Base-by-base conservation (phyloP, 2,888 invertebrate genomes). In the Melieria omissa region DNA sequence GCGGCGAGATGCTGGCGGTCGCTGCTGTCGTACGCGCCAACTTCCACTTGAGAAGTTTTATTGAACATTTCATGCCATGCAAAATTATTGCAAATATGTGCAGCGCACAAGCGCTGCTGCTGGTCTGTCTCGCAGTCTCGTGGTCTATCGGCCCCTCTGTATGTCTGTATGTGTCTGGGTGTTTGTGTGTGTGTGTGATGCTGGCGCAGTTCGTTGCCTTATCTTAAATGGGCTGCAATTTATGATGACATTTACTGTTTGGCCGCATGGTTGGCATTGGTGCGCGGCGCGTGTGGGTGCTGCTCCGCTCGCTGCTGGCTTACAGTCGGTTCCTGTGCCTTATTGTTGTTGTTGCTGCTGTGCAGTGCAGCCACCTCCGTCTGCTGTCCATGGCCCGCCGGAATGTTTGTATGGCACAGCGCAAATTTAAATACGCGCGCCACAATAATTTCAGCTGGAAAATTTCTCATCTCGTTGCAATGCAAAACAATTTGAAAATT, bases 1-100 rank as follows among this genome's bases (percentile, higher is more conserved):
- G 52, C 45, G 65, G 16, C 16, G 16, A 16, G 16, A 16, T 29
- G 29, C 29, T 29, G 29, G 1, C n/a, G n/a, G 9, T n/a, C 14
- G 42, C 60, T 66, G 55, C 65, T n/a, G n/a, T n/a, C 29, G 29
- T 1, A 1, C 47, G 58, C 49, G 47, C 49, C 16, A 67, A 58
- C 66, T 67, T 67, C 66, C 66, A 67, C 66, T 67, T 67, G 66
- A 67, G 60, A 67, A 67, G 66, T 67, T 67, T 67, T 67, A 67
- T 67, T 67, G 66, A 67, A 67, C 58, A 67, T 67, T 67, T 60
- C 60, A 60, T 60, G 66, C 58, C 49, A 67, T 67, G 66, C 60
- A 67, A 67, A 67, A 67, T 67, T 60, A 67, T 58, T 67, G 66
- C 58, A 67, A 67, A 49, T 67, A 67, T 47, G 60, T 29, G 29